Base-by-base conservation (phyloP, 2,113 vertebrate genomes). In the Puffinus mauretanicus region DNA sequence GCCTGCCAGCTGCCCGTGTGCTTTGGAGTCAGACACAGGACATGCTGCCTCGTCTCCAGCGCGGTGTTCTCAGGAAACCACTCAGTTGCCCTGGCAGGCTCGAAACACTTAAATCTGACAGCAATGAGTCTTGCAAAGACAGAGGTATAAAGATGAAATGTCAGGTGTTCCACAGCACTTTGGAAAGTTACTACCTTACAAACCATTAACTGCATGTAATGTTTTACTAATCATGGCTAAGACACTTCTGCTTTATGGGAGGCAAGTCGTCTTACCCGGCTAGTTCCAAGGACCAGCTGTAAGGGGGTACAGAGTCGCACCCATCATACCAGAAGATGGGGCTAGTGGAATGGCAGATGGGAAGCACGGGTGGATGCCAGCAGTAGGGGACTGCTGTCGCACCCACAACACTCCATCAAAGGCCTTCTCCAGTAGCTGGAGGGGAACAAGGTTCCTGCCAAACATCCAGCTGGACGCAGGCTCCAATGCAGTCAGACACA, bases 31-130 rank as follows among this genome's bases (percentile, higher is more conserved):
- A 76, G 47, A 38, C 44, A 20, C 42, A 26, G 66, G 70, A 42
- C 17, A 4, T 4, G 14, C 51, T 49, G 73, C 61, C 70, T 70
- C 2, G 3, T 66, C 69, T 66, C 46, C 57, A 71, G 46, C 0
- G 0, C 5, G 1, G 19, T n/a, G 49, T 9, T 69, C 60, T 40
- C 25, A 6, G 38, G 29, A 47, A 80, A 57, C 30, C 46, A 4
- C 44, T 66, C 32, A 16, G 14, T 16, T 78, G 20, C 49, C 51
- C 29, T 5, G 3, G 16, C 14, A 54, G 44, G 36, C 57, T 90
- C 12, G 1, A 47, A 79, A 75, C n/a, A 66, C 25, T 88, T 83
- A 69, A 81, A 89, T 11, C 44, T 54, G 66, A 49, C 16, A 52
- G 52, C 49, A 60, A 5, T 3, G 22, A 82, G 46, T 51, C 51